Conservation (phyloP, 2,113 vertebrate species). For the Tinamus guttatus region DNA sequence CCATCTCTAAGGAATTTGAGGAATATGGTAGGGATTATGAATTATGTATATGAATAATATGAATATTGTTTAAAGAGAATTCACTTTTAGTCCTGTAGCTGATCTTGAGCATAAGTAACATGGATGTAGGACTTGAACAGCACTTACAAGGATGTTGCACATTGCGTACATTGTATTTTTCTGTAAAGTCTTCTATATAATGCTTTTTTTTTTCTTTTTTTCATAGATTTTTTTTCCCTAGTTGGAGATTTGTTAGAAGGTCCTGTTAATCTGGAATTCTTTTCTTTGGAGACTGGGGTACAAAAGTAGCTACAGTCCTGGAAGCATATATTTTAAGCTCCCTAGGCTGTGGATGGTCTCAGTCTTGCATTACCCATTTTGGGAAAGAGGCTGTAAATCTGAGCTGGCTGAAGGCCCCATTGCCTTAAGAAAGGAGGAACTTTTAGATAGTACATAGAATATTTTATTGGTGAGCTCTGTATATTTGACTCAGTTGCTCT, state of each 20-base stretch:
- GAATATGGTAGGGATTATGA: not conserved
- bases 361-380: not conserved
- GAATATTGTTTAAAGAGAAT: constrained; percentile 17
- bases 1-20: no score
- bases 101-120: not conserved
- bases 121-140: not conserved
- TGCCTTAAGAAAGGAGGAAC: not conserved
- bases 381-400: not conserved
- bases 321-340: not conserved
- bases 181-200: not conserved
- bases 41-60: not conserved
- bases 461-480: not conserved
- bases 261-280: not conserved
- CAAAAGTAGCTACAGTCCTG: not conserved
- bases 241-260: not conserved
- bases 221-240: not conserved
- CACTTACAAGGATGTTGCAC: not conserved
- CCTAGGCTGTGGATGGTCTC: not conserved
- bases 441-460: not conserved
- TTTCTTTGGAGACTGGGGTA: not conserved
- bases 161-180: not conserved
- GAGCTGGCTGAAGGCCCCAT: not conserved
- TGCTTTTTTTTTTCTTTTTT: not conserved
- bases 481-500: not conserved
- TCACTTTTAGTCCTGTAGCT: constrained; percentile 8